Base-by-base conservation (phyloP, 2,113 vertebrate genomes). In the Mesocricetus auratus region DNA sequence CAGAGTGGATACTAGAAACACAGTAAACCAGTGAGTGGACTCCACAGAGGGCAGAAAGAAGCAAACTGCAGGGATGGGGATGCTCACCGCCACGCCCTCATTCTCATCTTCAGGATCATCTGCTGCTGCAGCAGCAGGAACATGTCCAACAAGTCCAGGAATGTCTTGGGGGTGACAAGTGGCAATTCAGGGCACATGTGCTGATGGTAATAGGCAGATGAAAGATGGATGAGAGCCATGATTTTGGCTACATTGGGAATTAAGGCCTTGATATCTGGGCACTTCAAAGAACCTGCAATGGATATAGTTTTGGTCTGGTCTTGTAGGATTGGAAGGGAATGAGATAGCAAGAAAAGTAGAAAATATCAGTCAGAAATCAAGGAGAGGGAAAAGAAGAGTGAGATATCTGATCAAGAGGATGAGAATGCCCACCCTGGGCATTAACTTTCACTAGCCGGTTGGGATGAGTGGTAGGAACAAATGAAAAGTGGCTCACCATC, bases 141-240 rank as follows among this genome's bases (percentile, higher is more conserved):
- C 90, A 97, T 96, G 11, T 98, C 91, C 21, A 99, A 98, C 60
- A 99, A 98, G 60, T 98, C 98, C 86, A 98, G 74, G n/a, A 98
- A 99, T 11, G 98, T 98, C 91, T 94, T 98, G 47, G 98, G 99
- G 7, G 98, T 98, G 91, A 99, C 98, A 3, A 98, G 98, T 77
- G 98, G 98, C 47, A 98, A 83, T 19, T 60, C 42, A 29, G 98
- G 96, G 3, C 98, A 97, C 42, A 98, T 91, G 75, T 97, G 92
- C 15, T 97, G 95, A 0, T 98, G 97, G 83, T 99, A 99, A 66
- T 94, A 98, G 89, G 95, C 75, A 15, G 98, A 98, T 58, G 98
- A 99, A 62, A 96, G 98, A 92, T 99, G 99, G 92, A 99, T 98
- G 89, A 93, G 96, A 90, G 99, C 99, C 98, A 99, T 99, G 29